These are phyloP conservation scores for Stenotaenia linearis DNA, from an alignment of 2,888 invertebrate species.

Conservation along the genomic window DNA sequence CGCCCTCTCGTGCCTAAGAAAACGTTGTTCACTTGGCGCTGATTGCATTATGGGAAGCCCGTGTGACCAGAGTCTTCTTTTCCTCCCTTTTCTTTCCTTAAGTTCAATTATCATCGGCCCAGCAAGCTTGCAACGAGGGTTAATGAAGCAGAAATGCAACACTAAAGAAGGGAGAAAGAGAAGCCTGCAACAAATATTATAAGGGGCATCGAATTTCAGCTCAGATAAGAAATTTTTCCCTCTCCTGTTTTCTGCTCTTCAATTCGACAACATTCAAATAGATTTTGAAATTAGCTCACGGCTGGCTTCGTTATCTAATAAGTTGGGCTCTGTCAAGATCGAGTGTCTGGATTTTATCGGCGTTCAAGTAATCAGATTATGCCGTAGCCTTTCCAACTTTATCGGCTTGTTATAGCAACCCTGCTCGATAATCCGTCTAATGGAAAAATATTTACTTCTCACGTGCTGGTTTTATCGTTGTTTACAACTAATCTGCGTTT, in stretches of 20 bases:
- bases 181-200: background rate
- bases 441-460: background rate
- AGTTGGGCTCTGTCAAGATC: background rate
- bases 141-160: constrained; percentile 26
- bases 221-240: background rate
- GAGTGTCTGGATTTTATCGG: constrained; percentile 16
- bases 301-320: background rate
- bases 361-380: constrained; percentile 1
- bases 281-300: background rate
- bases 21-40: constrained; percentile 12
- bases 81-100: constrained; percentile 6
- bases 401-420: background rate
- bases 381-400: background rate
- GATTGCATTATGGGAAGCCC: constrained; percentile 20
- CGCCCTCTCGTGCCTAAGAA: constrained; percentile 12
- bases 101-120: constrained; percentile 19
- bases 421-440: background rate
- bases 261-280: background rate
- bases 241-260: background rate
- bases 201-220: background rate
- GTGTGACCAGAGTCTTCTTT: constrained; percentile 4
- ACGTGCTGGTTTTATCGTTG: background rate
- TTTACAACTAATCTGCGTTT: background rate
- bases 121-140: constrained; percentile 1
- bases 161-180: background rate